A percentile compares a stretch with the other conserved stretches of the same genome.
phyloP scores from a whole-genome alignment of 2,113 vertebrate genomes.

The Columba janthina region DNA sequence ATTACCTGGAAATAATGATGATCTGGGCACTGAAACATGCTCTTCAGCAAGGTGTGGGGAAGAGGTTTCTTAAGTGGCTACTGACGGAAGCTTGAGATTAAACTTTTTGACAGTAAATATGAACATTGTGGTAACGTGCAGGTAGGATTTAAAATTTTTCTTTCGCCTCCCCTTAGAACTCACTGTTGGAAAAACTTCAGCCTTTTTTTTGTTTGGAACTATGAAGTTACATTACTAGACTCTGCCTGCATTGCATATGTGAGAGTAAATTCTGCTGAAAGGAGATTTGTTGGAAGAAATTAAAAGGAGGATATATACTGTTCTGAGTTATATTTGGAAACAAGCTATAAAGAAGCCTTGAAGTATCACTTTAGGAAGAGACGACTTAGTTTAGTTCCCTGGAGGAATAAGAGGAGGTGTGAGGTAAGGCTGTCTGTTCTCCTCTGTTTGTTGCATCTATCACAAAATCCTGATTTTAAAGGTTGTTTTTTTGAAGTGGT shows the following conservation, averaged over 20 bases:
- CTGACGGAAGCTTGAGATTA: background rate
- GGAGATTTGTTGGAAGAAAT: background rate
- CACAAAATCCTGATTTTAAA: background rate
- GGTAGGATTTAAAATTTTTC: background rate
- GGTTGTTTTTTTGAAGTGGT: background rate
- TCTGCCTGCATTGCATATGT: background rate
- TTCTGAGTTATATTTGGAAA: background rate
- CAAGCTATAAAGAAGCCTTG: background rate
- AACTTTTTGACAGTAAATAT: background rate
- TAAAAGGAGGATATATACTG: background rate
- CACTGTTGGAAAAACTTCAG: background rate
- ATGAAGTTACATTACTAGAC: background rate
- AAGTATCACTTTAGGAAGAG: background rate
- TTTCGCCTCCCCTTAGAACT: background rate
- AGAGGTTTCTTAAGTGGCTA: background rate
- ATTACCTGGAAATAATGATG: background rate
- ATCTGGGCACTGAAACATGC: background rate
- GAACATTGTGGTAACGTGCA: background rate
- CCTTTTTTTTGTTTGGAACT: background rate
- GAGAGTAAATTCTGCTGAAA: conserved; percentile 14
- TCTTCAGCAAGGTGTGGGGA: background rate
- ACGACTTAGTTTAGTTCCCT: background rate
- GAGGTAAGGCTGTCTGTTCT: background rate
- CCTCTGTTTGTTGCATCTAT: background rate
- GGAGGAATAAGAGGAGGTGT: background rate